Evolutionary conservation across 2,797 vertebrate genomes (phyloP).

Genomic region (Sitta carolinensis): DNA sequence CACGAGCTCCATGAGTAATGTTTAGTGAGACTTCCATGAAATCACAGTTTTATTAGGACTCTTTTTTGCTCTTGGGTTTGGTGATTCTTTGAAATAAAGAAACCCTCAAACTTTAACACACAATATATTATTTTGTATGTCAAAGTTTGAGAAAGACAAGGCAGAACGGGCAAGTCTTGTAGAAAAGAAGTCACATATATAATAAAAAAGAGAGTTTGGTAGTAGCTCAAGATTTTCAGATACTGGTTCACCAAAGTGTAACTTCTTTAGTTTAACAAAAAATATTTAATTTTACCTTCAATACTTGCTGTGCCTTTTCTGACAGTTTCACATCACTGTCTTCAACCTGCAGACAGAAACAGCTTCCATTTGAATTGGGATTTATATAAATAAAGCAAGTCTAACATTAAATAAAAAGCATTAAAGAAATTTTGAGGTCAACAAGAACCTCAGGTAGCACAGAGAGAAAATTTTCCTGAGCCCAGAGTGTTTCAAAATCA

Average conservation of each 20-base stretch:
- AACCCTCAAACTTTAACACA: not conserved
- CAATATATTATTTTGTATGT: not conserved
- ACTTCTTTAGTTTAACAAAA: not conserved
- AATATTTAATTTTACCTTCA: conserved; percentile 6
- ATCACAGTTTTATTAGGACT: not conserved
- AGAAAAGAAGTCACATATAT: not conserved
- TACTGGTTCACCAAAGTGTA: not conserved
- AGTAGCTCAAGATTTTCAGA: not conserved
- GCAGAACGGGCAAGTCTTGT: not conserved
- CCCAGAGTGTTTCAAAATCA: not conserved
- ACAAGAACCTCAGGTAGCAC: not conserved
- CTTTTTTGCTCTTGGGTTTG: not conserved
- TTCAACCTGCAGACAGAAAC: conserved; percentile 81
- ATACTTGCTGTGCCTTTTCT: conserved; percentile 83
- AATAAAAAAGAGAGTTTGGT: not conserved
- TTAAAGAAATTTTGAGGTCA: not conserved
- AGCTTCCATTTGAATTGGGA: not conserved
- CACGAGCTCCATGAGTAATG: not conserved
- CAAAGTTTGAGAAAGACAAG: not conserved
- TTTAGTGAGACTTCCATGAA: not conserved
- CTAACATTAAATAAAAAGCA: not conserved
- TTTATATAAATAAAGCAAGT: not conserved
- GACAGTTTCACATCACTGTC: conserved; percentile 89
- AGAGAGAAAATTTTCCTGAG: not conserved
- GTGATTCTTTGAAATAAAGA: not conserved